A percentile compares a stretch with the other conserved stretches of the same genome.
Conservation (phyloP, 2,113 vertebrate species). For the Ivindomyrus marchei region DNA sequence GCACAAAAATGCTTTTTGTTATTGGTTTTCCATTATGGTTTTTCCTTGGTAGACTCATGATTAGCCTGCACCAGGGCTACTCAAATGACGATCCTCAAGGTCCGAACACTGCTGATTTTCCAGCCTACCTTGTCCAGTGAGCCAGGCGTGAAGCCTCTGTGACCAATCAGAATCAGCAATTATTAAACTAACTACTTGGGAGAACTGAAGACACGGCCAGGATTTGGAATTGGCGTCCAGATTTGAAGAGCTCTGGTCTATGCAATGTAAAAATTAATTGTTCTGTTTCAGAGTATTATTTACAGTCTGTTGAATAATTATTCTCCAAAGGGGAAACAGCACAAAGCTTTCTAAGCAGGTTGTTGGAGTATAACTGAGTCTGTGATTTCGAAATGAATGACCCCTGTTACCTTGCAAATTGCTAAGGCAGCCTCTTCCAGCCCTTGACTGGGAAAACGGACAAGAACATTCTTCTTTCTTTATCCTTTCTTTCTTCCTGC, state of each 20-base stretch:
- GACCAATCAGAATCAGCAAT: neutral
- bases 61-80: neutral
- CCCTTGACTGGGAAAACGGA: neutral
- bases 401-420: neutral
- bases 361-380: neutral
- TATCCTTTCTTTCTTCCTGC: constrained; percentile 38
- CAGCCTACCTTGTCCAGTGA: neutral
- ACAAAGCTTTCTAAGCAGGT: neutral
- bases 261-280: neutral
- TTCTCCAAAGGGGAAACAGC: neutral
- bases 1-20: neutral
- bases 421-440: neutral
- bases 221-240: neutral
- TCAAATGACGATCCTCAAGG: neutral
- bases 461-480: constrained; percentile 49
- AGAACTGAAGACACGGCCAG: neutral
- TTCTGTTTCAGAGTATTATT: neutral
- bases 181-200: neutral
- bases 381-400: neutral
- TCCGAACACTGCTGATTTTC: neutral
- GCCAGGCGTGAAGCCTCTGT: neutral
- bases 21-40: neutral
- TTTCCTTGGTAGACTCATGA: neutral
- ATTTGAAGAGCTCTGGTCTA: neutral
- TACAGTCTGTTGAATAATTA: neutral